A percentile compares a stretch with the other conserved stretches of the same genome.
These are phyloP conservation scores for Coregonus suidteri DNA, from an alignment of 2,797 vertebrate genomes.

Conservation along the genomic window DNA sequence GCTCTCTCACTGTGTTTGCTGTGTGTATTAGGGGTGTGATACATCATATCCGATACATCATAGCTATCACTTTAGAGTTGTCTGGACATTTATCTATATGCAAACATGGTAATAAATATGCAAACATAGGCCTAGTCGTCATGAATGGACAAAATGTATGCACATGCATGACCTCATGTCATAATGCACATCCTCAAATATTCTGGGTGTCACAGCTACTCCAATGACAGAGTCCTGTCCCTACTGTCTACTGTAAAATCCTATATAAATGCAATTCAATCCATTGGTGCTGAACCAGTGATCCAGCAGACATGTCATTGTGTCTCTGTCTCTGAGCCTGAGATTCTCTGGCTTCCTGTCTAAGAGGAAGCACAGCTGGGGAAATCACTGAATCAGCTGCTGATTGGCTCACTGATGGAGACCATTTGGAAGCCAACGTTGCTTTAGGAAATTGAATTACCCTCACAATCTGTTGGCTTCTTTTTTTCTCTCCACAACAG, in stretches of 20 bases:
- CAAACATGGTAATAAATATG: not conserved
- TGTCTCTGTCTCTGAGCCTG: not conserved
- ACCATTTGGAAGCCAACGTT: conserved; percentile 58
- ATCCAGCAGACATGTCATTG: not conserved
- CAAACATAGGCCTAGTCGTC: not conserved
- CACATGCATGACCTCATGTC: not conserved
- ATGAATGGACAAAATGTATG: not conserved
- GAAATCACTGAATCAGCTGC: conserved; percentile 68
- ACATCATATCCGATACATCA: not conserved
- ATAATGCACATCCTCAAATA: not conserved
- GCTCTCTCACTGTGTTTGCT: not conserved
- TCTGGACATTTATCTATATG: conserved; percentile 12
- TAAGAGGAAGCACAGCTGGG: conserved; percentile 61
- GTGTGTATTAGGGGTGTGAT: not conserved
- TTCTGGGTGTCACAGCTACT: not conserved
- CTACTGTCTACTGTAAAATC: not conserved
- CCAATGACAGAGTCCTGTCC: not conserved
- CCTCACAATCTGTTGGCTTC: conserved; percentile 50
- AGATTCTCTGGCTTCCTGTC: conserved; percentile 60
- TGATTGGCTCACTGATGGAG: conserved; percentile 66
- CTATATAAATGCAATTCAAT: not conserved
- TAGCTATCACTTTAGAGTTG: not conserved
- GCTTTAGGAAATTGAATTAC: conserved; percentile 67
- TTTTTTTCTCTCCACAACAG: conserved; percentile 12
- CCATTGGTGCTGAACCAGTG: not conserved